Evolutionary conservation across 2,888 invertebrate genomes (phyloP).

Genomic region (Standfussiana lucernea): DNA sequence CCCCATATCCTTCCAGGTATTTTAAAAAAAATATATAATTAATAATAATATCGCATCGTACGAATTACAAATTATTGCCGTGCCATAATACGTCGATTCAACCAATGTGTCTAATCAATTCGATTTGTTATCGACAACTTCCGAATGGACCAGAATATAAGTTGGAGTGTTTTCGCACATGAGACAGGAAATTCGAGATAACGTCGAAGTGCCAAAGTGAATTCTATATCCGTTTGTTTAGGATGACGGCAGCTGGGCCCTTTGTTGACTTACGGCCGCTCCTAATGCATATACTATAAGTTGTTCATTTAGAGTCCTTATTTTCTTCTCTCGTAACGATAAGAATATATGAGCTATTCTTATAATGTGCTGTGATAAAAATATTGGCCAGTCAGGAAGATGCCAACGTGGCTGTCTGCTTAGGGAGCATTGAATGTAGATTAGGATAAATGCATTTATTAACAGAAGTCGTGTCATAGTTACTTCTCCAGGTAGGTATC

Average conservation of each 20-base stretch:
- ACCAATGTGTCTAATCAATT: constrained; percentile 27
- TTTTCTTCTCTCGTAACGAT: background rate
- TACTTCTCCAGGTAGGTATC: background rate
- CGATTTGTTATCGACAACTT: constrained; percentile 18
- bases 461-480: background rate
- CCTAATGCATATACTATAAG: constrained; percentile 41
- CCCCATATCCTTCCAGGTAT: no score
- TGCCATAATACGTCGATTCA: background rate
- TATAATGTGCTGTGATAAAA: background rate
- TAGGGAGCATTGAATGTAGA: background rate
- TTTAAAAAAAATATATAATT: background rate
- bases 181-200: constrained; percentile 56
- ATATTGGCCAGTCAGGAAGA: background rate
- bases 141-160: constrained; percentile 5
- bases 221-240: constrained; percentile 61
- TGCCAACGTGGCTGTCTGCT: background rate
- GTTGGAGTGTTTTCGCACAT: constrained; percentile 46
- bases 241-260: constrained; percentile 57
- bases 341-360: constrained; percentile 2
- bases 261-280: constrained; percentile 38
- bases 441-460: background rate
- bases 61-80: background rate
- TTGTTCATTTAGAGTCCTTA: constrained; percentile 14
- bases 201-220: constrained; percentile 56
- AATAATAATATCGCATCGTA: background rate